Evolutionary conservation across 2,888 invertebrate genomes (phyloP).

Genomic region (Rhagonycha fulva): DNA sequence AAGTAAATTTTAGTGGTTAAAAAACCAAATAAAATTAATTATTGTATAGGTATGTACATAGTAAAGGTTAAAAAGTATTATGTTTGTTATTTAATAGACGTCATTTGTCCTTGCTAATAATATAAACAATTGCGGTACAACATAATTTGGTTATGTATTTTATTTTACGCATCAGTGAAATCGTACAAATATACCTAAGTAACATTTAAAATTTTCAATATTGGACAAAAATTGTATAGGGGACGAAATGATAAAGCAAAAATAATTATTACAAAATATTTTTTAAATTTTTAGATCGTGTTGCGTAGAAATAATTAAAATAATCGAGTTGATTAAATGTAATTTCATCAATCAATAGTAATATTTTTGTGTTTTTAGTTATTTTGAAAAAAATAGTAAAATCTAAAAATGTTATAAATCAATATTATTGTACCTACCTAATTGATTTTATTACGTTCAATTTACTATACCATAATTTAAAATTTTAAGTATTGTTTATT

Average conservation of each 20-base stretch:
- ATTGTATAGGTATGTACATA: not conserved
- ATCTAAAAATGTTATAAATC: too few relatives aligned
- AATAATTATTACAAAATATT: not conserved
- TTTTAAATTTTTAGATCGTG: too few relatives aligned
- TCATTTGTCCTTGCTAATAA: constrained; percentile 10
- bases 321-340: too few relatives aligned
- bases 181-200: not conserved
- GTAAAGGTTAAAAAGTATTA: constrained; percentile 8
- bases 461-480: too few relatives aligned
- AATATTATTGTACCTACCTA: too few relatives aligned
- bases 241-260: not conserved
- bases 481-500: too few relatives aligned
- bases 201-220: not conserved
- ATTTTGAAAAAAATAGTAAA: too few relatives aligned
- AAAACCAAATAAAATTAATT: not conserved
- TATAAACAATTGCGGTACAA: constrained; percentile 6
- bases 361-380: too few relatives aligned
- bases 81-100: constrained; percentile 2
- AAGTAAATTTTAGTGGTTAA: not conserved
- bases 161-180: not conserved
- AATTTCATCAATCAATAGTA: too few relatives aligned
- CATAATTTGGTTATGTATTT: constrained; percentile 6
- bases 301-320: too few relatives aligned
- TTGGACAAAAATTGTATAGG: not conserved
- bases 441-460: too few relatives aligned